Evolutionary conservation across 2,797 vertebrate genomes (phyloP).

Genomic region (Sebastes nivosus): DNA sequence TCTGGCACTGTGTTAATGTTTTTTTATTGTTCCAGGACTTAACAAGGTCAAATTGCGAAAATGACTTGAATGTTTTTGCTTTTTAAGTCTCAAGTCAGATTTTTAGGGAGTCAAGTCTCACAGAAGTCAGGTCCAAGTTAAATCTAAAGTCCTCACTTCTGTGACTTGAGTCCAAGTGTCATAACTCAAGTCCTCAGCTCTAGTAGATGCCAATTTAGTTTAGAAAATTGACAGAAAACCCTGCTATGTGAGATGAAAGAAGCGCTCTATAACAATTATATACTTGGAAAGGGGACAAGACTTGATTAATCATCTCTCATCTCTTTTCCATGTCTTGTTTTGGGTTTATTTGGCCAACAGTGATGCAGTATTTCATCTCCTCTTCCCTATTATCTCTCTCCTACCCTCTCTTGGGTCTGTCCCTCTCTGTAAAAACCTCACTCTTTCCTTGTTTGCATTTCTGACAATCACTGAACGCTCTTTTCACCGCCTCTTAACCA

Average conservation of each 20-base stretch:
- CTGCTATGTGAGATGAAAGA: background rate
- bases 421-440: constrained; percentile 35
- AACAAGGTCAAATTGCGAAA: background rate
- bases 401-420: constrained; percentile 15
- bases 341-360: constrained; percentile 2
- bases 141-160: background rate
- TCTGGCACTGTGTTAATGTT: no score
- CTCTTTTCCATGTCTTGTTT: constrained; percentile 2
- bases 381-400: background rate
- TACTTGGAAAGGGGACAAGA: background rate
- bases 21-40: background rate
- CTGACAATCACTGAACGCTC: constrained; percentile 55
- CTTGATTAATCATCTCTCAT: background rate
- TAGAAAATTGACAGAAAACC: background rate
- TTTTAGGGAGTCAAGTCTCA: background rate
- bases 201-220: background rate
- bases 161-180: background rate
- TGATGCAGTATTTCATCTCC: constrained; percentile 7
- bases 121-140: background rate
- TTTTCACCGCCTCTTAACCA: constrained; percentile 62
- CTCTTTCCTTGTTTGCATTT: constrained; percentile 70
- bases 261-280: background rate
- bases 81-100: background rate
- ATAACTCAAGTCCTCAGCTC: background rate
- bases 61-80: background rate